phyloP scores from a whole-genome alignment of 1,140 invertebrate genomes.

The Eubasilissa regina region DNA sequence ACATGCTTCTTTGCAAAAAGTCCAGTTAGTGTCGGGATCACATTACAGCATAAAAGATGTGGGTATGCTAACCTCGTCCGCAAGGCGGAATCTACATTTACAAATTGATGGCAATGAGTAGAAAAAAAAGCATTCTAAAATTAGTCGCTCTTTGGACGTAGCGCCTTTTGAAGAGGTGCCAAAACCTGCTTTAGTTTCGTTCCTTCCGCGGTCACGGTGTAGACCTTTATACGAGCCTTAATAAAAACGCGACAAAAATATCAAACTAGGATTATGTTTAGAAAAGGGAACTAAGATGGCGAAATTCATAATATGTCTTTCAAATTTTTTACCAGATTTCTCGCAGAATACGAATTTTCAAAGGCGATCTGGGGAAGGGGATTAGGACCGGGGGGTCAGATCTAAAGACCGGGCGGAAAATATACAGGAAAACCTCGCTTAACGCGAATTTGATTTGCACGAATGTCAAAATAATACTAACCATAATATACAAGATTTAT shows the following conservation, averaged over 20 bases:
- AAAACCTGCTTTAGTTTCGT: not conserved
- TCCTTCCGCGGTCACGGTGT: not conserved
- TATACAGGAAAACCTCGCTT: too few relatives aligned
- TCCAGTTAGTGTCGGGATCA: not conserved
- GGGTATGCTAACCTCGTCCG: too few relatives aligned
- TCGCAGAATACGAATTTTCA: not conserved
- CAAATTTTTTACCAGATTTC: constrained; percentile 6
- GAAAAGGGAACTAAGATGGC: not conserved
- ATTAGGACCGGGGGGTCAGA: not conserved
- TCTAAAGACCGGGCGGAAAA: too few relatives aligned
- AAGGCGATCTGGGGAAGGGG: not conserved
- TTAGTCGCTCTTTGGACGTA: not conserved
- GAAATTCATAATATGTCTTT: not conserved
- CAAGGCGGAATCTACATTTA: too few relatives aligned
- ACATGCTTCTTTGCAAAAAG: not conserved
- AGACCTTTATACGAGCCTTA: not conserved
- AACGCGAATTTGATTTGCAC: too few relatives aligned
- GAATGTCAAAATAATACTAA: too few relatives aligned
- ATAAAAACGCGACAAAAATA: constrained; percentile 4
- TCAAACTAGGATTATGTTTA: not conserved
- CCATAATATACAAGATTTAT: too few relatives aligned
- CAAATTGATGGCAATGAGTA: too few relatives aligned
- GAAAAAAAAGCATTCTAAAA: too few relatives aligned
- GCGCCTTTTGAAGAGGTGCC: not conserved
- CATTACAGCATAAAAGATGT: not conserved